Conservation (phyloP, 2,113 vertebrate genomes). For the Hoplias malabaricus region DNA sequence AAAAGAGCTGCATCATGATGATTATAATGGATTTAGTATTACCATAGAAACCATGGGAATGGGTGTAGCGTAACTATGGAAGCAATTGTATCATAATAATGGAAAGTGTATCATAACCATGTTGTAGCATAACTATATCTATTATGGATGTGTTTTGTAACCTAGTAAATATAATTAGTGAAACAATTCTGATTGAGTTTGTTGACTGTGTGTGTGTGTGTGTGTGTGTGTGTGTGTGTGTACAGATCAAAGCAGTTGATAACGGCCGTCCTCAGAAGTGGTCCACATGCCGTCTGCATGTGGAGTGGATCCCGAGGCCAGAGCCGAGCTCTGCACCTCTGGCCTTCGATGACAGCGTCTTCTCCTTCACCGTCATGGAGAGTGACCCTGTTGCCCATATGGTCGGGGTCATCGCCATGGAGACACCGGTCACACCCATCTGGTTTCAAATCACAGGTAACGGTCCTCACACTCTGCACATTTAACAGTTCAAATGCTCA, state of each 20-base stretch:
- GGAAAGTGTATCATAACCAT: no score
- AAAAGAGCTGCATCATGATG: no score
- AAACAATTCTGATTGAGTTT: no score
- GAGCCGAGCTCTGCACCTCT: constrained; percentile 72
- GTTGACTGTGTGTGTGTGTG: neutral
- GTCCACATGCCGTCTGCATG: constrained; percentile 88
- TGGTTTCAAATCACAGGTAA: constrained; percentile 98
- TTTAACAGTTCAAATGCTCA: no score
- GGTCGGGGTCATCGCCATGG: constrained; percentile 91
- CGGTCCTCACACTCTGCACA: no score
- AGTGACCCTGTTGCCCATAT: constrained; percentile 96
- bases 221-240: constrained; percentile 9
- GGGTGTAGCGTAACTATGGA: no score
- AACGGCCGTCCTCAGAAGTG: constrained; percentile 96
- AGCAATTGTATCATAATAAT: no score
- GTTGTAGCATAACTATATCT: no score
- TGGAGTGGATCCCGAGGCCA: constrained; percentile 94
- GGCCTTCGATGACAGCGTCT: constrained; percentile 88
- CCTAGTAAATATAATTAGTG: no score
- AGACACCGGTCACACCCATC: constrained; percentile 80
- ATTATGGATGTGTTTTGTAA: no score
- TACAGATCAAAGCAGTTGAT: constrained; percentile 95
- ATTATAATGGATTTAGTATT: no score
- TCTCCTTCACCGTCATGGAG: constrained; percentile 94
- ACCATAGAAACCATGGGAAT: no score